Conservation (phyloP, 2,888 invertebrate species). For the Caenorhabditis sp. region DNA sequence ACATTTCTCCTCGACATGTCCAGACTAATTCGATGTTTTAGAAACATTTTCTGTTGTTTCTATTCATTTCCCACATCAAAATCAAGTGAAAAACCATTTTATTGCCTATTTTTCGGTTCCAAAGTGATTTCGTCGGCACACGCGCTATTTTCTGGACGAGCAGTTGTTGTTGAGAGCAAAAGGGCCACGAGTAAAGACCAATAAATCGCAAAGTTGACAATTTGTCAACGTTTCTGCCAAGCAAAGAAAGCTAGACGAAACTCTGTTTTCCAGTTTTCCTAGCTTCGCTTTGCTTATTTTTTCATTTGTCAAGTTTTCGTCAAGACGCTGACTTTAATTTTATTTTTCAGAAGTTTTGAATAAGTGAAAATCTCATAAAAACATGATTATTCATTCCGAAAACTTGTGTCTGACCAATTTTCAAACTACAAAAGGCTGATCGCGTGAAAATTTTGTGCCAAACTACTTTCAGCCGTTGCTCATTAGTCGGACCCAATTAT, state of each 20-base stretch:
- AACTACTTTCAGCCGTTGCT: too few relatives aligned
- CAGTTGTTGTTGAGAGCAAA: conserved; percentile 26
- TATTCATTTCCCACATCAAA: neutral
- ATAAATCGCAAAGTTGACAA: conserved; percentile 36
- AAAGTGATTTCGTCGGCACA: neutral
- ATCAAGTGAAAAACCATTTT: conserved; percentile 15
- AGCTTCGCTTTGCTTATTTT: neutral
- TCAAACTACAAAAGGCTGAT: too few relatives aligned
- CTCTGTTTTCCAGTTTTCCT: conserved; percentile 6
- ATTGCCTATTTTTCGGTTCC: conserved; percentile 12
- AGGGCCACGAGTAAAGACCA: conserved; percentile 19
- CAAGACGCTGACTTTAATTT: neutral
- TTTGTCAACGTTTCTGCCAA: conserved; percentile 19
- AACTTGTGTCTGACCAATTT: too few relatives aligned
- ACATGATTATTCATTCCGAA: too few relatives aligned
- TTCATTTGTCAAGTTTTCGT: neutral
- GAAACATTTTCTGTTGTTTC: neutral
- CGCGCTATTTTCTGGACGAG: conserved; percentile 1
- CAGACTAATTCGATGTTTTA: neutral
- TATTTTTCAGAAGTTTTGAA: too few relatives aligned
- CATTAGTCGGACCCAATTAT: too few relatives aligned
- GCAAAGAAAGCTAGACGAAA: neutral
- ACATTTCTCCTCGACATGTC: neutral
- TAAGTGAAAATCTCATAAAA: too few relatives aligned
- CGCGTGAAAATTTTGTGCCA: too few relatives aligned